Evolutionary conservation across 2,797 vertebrate genomes (phyloP), one percentile per base, ranked within the genome.

Genomic region (Chanos chanos): DNA sequence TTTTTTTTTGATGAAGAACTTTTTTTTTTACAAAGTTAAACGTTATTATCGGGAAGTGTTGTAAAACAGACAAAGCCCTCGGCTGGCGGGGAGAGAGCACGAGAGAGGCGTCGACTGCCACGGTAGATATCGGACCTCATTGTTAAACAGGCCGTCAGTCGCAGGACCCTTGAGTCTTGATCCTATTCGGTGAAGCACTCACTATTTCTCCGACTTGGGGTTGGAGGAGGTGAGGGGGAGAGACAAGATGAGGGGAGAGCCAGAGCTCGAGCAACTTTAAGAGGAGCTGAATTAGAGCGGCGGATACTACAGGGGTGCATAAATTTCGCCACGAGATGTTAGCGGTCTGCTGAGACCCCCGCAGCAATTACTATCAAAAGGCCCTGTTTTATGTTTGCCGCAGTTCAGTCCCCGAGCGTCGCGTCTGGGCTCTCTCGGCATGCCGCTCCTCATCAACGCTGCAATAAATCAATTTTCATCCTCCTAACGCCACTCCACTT

Each of bases 381-480:
- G 81, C 80, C 37, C 45, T 79, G 54, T 87, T 89, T 89, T 83
- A 88, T 87, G 80, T 84, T n/a, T 85, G 78, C 81, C 31, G 77
- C 79, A 79, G 81, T 79, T 75, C 79, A 64, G 67, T 75, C 79
- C 82, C 78, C 78, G 70, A 33, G 73, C 80, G 83, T 79, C 64
- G 68, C 82, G 78, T 85, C 85, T n/a, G n/a, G n/a, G n/a, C n/a
- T n/a, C n/a, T 85, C 76, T 75, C 77, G 78, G 84, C 85, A 85
- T 61, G 84, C 83, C 77, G 78, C 81, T 86, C 64, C 83, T 89
- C 89, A 89, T 90, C 87, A 89, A 80, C 21, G 41, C 77, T 7
- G 81, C 81, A 89, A 89, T 87, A 89, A 89, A 89, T 91, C 88
- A 87, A 87, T 87, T 89, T 89, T 83, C 82, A 87, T 86, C 82